Conservation (phyloP, 2,888 invertebrate species). For the Caenorhabditis japonica region DNA sequence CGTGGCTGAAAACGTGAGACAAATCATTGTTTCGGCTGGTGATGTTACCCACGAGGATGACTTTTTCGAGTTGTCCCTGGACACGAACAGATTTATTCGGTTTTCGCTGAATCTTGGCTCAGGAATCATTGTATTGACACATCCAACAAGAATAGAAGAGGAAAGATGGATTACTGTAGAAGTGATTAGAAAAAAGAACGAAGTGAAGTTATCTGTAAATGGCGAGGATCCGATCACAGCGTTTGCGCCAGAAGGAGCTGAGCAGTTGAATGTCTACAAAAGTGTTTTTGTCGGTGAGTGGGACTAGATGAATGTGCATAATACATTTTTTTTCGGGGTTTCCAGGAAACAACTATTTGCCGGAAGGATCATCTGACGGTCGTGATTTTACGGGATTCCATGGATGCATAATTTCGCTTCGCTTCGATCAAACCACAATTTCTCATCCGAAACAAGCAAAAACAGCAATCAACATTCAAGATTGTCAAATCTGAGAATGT, state of each 20-base stretch:
- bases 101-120: conserved; percentile 62
- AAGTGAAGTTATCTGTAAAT: conserved; percentile 58
- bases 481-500: conserved; percentile 48
- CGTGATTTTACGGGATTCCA: conserved; percentile 45
- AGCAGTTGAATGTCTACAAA: conserved; percentile 65
- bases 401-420: conserved; percentile 53
- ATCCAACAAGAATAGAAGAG: conserved; percentile 50
- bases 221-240: conserved; percentile 58
- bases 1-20: conserved; percentile 20
- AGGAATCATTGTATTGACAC: conserved; percentile 57
- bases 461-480: conserved; percentile 58
- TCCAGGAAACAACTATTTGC: conserved; percentile 40
- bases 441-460: conserved; percentile 57
- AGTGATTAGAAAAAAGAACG: conserved; percentile 37
- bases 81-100: conserved; percentile 36
- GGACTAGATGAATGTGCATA: background rate
- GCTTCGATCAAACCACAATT: conserved; percentile 54
- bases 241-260: conserved; percentile 56
- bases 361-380: conserved; percentile 16
- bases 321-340: too few relatives aligned
- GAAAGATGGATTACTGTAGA: conserved; percentile 62
- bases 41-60: conserved; percentile 53
- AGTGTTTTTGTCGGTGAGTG: conserved; percentile 61
- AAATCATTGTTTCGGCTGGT: conserved; percentile 52
- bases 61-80: conserved; percentile 54